phyloP scores from a whole-genome alignment of 2,888 invertebrate genomes.

The Saturnia japonica region DNA sequence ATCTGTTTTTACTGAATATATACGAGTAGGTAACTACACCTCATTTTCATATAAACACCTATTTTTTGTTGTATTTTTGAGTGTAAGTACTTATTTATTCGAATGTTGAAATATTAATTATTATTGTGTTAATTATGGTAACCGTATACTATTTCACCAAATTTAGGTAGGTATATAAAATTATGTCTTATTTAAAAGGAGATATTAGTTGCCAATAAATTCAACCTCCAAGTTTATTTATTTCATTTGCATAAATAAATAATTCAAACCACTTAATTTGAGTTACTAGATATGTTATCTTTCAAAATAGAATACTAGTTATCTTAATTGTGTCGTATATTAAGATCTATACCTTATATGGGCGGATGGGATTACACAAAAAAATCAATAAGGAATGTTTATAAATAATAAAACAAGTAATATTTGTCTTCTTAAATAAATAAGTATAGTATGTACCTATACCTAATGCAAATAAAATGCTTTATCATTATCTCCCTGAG shows the following conservation, averaged over 20 bases:
- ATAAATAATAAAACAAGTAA: neutral
- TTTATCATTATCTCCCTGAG: neutral
- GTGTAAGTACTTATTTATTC: no score
- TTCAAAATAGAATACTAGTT: neutral
- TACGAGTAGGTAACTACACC: neutral
- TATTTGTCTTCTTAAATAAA: neutral
- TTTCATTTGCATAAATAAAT: slow-evolving; percentile 9
- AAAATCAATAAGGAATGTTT: neutral
- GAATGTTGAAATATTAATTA: no score
- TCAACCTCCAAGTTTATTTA: neutral
- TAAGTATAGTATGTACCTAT: neutral
- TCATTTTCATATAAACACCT: no score
- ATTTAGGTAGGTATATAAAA: neutral
- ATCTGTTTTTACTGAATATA: neutral
- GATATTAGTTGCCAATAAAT: slow-evolving; percentile 2
- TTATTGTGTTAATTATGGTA: neutral
- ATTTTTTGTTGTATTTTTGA: no score
- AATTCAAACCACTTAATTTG: slow-evolving; percentile 4
- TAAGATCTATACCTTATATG: neutral
- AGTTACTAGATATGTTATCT: neutral
- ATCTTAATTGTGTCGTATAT: slow-evolving; percentile 8
- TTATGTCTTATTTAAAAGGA: slow-evolving; percentile 4
- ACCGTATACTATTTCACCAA: neutral
- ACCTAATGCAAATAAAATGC: neutral
- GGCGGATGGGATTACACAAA: neutral